These are phyloP conservation scores for Chiloscyllium plagiosum DNA, from an alignment of 2,113 vertebrate genomes.

Conservation along the genomic window DNA sequence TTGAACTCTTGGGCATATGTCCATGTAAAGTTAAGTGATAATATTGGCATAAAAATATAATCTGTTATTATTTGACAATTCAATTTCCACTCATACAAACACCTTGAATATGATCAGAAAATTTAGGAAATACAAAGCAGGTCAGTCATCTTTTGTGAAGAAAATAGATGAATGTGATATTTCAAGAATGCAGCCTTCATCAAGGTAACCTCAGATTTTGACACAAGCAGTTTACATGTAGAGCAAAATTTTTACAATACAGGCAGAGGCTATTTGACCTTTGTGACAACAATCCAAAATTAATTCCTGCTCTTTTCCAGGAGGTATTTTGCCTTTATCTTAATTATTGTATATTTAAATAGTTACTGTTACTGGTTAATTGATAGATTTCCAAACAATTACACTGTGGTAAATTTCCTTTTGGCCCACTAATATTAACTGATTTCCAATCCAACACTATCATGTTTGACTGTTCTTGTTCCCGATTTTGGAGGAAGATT, in stretches of 20 bases:
- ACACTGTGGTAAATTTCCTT: neutral
- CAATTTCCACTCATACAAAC: neutral
- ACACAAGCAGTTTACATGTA: neutral
- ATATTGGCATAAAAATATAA: neutral
- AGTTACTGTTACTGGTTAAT: neutral
- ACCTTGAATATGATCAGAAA: neutral
- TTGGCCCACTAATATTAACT: neutral
- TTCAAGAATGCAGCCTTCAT: neutral
- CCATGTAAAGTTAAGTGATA: neutral
- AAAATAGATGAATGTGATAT: neutral
- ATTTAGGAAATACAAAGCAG: neutral
- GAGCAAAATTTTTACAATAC: neutral
- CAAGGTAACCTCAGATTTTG: neutral
- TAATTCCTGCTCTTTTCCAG: neutral
- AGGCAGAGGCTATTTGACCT: too few species aligned
- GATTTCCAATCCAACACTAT: neutral
- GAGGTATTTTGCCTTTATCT: neutral
- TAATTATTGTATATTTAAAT: neutral
- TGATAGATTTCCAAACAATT: neutral
- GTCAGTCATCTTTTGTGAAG: neutral
- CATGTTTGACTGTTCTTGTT: neutral
- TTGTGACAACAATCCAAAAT: neutral
- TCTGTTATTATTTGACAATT: neutral
- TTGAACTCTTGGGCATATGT: neutral
- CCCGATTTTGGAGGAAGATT: neutral